phyloP scores from a whole-genome alignment of 2,888 invertebrate species.

The Eremobia ochroleuca region DNA sequence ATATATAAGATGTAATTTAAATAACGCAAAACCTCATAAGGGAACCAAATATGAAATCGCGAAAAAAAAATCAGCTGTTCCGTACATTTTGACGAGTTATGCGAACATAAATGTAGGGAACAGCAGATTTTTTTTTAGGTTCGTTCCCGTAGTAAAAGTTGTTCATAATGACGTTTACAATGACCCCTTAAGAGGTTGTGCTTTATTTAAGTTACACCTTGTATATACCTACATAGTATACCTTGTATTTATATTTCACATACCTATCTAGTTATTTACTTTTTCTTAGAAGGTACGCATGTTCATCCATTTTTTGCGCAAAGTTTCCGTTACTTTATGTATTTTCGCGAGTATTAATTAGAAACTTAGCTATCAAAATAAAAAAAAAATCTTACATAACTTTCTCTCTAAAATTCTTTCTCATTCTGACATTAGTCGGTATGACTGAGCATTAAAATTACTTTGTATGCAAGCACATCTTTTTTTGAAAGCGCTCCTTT shows the following conservation, averaged over 20 bases:
- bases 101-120: too few species aligned
- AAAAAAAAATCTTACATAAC: slow-evolving; percentile 69
- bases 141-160: too few species aligned
- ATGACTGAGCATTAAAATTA: slow-evolving; percentile 68
- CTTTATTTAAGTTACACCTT: too few species aligned
- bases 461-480: slow-evolving; percentile 49
- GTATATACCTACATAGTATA: too few species aligned
- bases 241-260: background rate
- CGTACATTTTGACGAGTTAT: too few species aligned
- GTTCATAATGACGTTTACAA: too few species aligned
- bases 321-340: slow-evolving; percentile 57
- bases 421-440: slow-evolving; percentile 61
- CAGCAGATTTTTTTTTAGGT: too few species aligned
- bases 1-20: too few species aligned
- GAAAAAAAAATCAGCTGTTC: too few species aligned
- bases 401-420: slow-evolving; percentile 69
- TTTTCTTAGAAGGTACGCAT: background rate
- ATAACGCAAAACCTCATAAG: too few species aligned
- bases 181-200: too few species aligned
- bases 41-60: too few species aligned
- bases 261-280: background rate
- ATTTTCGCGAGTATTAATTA: slow-evolving; percentile 63
- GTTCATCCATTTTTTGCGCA: slow-evolving; percentile 36
- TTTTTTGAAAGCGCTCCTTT: slow-evolving; percentile 49
- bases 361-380: slow-evolving; percentile 64